Conservation (phyloP, 2,888 invertebrate genomes). For the Diaprepes abbreviatus region DNA sequence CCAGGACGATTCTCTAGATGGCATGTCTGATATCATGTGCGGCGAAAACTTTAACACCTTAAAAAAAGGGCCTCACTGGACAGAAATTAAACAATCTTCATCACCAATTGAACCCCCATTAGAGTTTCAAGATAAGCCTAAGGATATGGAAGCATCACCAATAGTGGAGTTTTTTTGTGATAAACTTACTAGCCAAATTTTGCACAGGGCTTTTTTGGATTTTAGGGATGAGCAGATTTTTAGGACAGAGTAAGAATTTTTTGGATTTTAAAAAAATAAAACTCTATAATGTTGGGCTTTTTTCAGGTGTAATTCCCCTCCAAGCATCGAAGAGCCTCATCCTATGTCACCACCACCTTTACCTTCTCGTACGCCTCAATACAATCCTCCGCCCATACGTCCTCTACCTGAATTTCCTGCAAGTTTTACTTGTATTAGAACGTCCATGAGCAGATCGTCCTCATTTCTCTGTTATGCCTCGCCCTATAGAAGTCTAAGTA, state of each 20-base stretch:
- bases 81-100: constrained; percentile 71
- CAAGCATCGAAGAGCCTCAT: neutral
- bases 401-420: constrained; percentile 40
- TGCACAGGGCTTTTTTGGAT: constrained; percentile 69
- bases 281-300: too few species aligned
- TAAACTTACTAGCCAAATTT: constrained; percentile 67
- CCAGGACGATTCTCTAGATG: constrained; percentile 83
- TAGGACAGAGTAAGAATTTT: constrained; percentile 40
- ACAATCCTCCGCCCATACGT: constrained; percentile 35
- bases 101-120: constrained; percentile 86
- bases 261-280: too few species aligned
- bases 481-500: constrained; percentile 20
- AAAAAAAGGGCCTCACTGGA: constrained; percentile 81
- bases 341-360: constrained; percentile 41
- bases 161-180: constrained; percentile 68
- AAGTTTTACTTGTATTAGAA: constrained; percentile 13
- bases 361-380: constrained; percentile 34
- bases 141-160: constrained; percentile 50
- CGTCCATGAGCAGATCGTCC: constrained; percentile 26
- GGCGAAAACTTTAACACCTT: constrained; percentile 87
- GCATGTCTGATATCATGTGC: constrained; percentile 82
- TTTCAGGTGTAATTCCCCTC: constrained; percentile 17
- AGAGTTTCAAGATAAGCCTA: constrained; percentile 82
- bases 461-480: constrained; percentile 30
- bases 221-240: constrained; percentile 62